These are phyloP conservation scores for Heliangelus exortis DNA, from an alignment of 2,797 vertebrate genomes.

Conservation along the genomic window DNA sequence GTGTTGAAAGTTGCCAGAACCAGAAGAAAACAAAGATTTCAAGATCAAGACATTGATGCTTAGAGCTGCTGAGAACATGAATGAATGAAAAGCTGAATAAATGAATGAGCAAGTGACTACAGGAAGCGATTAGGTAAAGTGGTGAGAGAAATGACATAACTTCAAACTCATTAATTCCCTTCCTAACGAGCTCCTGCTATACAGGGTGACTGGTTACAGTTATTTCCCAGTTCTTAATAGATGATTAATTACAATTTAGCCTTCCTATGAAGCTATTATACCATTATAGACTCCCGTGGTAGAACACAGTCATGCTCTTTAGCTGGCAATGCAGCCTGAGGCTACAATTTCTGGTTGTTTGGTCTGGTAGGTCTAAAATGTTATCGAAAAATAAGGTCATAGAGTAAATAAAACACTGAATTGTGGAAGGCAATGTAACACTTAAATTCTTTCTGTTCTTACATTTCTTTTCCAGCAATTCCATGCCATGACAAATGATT, in stretches of 20 bases:
- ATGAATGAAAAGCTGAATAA: background rate
- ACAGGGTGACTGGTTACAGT: background rate
- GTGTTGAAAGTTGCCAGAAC: background rate
- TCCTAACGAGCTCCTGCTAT: background rate
- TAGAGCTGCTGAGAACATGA: background rate
- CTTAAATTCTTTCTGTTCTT: background rate
- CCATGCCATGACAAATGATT: background rate
- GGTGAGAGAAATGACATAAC: background rate
- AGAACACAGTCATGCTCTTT: conserved; percentile 15
- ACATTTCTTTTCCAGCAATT: background rate
- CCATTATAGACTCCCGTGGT: conserved; percentile 4
- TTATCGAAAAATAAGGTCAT: conserved; percentile 4
- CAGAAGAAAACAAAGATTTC: background rate
- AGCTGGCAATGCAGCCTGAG: background rate
- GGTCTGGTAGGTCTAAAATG: background rate
- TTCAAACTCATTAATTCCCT: background rate
- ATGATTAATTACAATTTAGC: conserved; percentile 42
- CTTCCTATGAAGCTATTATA: background rate
- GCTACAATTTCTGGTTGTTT: conserved; percentile 3
- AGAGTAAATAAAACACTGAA: conserved; percentile 19
- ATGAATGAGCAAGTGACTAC: background rate
- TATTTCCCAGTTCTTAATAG: conserved; percentile 17
- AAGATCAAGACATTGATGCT: background rate
- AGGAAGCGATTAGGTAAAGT: background rate
- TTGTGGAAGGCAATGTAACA: background rate